Evolutionary conservation across 2,113 vertebrate species (phyloP).

Genomic region (Mionectes macconnelli): DNA sequence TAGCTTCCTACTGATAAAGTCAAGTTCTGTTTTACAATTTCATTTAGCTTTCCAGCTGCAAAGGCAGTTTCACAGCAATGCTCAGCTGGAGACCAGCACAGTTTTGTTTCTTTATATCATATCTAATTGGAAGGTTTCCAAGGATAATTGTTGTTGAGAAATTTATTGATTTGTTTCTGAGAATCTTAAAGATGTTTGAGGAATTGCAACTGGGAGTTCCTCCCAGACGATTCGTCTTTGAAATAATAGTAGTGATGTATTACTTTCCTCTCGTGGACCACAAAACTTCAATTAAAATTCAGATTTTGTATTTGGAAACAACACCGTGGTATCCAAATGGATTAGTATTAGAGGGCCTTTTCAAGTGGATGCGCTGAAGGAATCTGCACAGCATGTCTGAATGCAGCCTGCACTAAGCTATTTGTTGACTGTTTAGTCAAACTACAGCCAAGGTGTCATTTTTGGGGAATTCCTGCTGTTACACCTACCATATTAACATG

Average conservation of each 20-base stretch:
- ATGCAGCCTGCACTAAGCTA: neutral
- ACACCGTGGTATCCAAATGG: neutral
- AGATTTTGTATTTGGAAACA: neutral
- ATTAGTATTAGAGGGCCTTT: neutral
- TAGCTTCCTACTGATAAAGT: neutral
- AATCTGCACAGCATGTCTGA: neutral
- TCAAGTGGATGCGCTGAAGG: neutral
- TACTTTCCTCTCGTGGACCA: neutral
- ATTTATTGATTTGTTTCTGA: conserved; percentile 10
- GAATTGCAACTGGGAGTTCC: neutral
- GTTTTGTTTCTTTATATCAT: conserved; percentile 2
- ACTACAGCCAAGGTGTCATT: neutral
- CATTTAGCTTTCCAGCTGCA: neutral
- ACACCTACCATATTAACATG: neutral
- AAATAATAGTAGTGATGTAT: neutral
- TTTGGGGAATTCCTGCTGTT: neutral
- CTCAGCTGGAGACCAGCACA: neutral
- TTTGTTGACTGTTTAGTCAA: neutral
- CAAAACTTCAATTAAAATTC: conserved; percentile 35
- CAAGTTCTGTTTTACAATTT: neutral
- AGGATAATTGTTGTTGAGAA: neutral
- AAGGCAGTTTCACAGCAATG: neutral
- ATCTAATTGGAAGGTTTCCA: conserved; percentile 10
- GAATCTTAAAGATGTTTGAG: conserved; percentile 13
- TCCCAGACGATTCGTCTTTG: neutral